These are phyloP conservation scores for Anniella stebbinsi DNA, from an alignment of 2,797 vertebrate species.

Conservation along the genomic window DNA sequence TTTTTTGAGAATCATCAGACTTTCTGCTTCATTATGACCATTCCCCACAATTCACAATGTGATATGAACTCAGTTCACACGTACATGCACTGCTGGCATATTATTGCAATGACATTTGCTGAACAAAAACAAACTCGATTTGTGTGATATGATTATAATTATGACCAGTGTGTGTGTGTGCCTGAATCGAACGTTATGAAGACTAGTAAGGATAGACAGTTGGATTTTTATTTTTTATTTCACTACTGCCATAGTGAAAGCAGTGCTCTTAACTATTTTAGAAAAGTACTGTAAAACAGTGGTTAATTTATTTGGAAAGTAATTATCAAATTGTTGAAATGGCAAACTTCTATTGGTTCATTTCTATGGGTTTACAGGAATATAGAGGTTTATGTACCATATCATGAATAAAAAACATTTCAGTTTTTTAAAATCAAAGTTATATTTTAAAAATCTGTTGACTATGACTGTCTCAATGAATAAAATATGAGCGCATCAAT, in stretches of 20 bases:
- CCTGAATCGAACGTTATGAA: constrained; percentile 42
- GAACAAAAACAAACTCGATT: neutral
- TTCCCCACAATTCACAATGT: neutral
- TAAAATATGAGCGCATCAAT: constrained; percentile 91
- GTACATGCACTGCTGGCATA: neutral
- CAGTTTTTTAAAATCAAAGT: constrained; percentile 62
- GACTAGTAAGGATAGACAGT: neutral
- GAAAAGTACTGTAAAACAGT: constrained; percentile 40
- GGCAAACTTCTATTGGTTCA: constrained; percentile 68
- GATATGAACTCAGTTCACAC: neutral
- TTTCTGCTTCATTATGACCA: neutral
- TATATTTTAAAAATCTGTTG: constrained; percentile 80
- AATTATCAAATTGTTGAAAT: constrained; percentile 69
- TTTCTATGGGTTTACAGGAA: constrained; percentile 48
- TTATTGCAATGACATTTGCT: neutral
- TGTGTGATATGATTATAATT: constrained; percentile 26
- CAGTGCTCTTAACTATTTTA: constrained; percentile 5
- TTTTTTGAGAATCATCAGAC: neutral
- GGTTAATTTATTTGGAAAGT: constrained; percentile 44
- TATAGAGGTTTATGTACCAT: constrained; percentile 46
- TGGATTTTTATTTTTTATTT: neutral
- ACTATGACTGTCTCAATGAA: constrained; percentile 90
- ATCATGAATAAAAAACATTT: constrained; percentile 64
- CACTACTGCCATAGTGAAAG: neutral
- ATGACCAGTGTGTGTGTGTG: neutral